These are phyloP conservation scores for Phylloscopus trochiloides DNA, from an alignment of 2,113 vertebrate genomes.

Conservation along the genomic window DNA sequence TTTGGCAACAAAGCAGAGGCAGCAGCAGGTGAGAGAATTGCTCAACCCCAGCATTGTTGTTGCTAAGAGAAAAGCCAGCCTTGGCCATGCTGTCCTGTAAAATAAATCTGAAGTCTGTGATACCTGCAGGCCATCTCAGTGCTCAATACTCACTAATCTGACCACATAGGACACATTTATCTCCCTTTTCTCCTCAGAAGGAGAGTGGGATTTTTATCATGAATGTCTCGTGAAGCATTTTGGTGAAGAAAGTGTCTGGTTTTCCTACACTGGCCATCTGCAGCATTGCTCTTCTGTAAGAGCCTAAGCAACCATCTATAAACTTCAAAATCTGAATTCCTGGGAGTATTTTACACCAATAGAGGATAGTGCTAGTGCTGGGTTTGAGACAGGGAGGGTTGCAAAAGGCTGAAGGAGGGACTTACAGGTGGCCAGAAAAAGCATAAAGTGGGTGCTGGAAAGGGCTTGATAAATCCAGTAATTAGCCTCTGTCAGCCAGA, in stretches of 20 bases:
- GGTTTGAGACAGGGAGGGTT: not conserved
- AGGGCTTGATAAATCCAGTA: constrained; percentile 41
- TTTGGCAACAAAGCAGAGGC: not conserved
- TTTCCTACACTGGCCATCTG: not conserved
- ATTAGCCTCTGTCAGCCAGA: constrained; percentile 23
- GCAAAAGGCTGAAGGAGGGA: not conserved
- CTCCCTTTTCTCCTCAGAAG: constrained; percentile 20
- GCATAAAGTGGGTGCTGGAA: not conserved
- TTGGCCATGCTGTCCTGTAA: constrained; percentile 14
- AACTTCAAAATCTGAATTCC: not conserved
- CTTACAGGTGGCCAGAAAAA: not conserved
- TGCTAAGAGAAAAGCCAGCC: constrained; percentile 28
- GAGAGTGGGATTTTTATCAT: not conserved
- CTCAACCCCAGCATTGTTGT: not conserved
- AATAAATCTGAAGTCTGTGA: not conserved
- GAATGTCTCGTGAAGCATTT: constrained; percentile 1
- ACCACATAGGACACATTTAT: constrained; percentile 21
- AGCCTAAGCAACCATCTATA: not conserved
- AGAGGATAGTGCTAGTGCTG: not conserved
- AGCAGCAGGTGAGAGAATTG: constrained; percentile 25
- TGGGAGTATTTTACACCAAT: not conserved
- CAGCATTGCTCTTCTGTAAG: not conserved
- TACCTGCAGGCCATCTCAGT: not conserved
- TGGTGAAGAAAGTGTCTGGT: not conserved
- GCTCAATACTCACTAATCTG: not conserved